Evolutionary conservation across 2,113 vertebrate genomes (phyloP).

Genomic region (Microcebus jonahi): DNA sequence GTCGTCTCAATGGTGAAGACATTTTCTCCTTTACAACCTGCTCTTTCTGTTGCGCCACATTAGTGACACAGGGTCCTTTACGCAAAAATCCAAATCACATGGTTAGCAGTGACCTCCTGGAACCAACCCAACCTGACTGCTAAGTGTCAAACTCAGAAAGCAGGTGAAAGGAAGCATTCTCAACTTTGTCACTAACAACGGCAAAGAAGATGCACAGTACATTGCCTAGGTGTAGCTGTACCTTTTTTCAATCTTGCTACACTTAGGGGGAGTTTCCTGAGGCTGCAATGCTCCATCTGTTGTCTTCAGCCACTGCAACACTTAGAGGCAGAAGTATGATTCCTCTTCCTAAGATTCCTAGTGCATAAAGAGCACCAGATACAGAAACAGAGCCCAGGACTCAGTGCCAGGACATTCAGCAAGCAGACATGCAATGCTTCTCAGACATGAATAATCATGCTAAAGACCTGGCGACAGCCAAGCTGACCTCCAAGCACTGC

Average conservation of each 20-base stretch:
- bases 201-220: conserved; percentile 56
- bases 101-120: neutral
- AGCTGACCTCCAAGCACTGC: neutral
- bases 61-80: neutral
- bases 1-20: conserved; percentile 1
- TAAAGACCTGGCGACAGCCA: neutral
- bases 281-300: neutral
- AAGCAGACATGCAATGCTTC: neutral
- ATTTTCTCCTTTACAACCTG: conserved; percentile 4
- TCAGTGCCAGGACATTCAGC: neutral
- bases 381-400: neutral
- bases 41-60: neutral
- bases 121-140: conserved; percentile 38
- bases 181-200: conserved; percentile 39
- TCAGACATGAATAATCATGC: neutral
- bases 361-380: neutral
- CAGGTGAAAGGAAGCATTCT: neutral
- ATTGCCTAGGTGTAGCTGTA: conserved; percentile 59
- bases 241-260: conserved; percentile 19
- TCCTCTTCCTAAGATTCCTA: conserved; percentile 16
- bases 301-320: conserved; percentile 24
- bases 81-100: neutral
- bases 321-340: neutral
- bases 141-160: conserved; percentile 57
- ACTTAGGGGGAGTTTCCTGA: conserved; percentile 41